Base-by-base conservation (phyloP, 37 sponge, comb jelly and placozoan genomes). In the Bolinopsis microptera region DNA sequence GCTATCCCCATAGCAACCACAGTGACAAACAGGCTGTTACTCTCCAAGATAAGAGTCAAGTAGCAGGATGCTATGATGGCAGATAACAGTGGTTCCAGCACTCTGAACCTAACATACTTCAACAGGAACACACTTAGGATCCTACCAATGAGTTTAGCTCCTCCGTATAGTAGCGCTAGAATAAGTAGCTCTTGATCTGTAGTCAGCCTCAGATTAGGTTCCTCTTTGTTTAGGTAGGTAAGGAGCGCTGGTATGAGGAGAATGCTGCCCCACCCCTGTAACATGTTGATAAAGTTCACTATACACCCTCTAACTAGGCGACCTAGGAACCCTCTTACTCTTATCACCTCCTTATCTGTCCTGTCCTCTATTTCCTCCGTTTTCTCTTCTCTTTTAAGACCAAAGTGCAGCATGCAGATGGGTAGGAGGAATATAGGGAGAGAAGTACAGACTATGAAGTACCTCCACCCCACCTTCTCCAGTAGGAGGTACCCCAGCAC, bases 231-330 rank as follows among this genome's bases (percentile, higher is more conserved):
- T 18, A 34, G 0, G 36, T 32, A 32, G 21, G 1, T 27, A 0
- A 70, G 74, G 28, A 70, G 74, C 26, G 74, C 74, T 2, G 74
- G 74, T 3, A 70, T 25, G 2, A 70, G 74, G 74, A 70, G 74
- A 24, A 70, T 70, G 27, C 74, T 70, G 26, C 74, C 74, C 3
- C 23, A 70, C 8, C 74, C 74, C n/a, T 70, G 74, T 24, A 70
- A 24, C 23, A 70, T 24, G 74, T 70, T 70, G 74, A 70, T 30
- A 18, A 70, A 70, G 74, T 70, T 70, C 74, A 70, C 27, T 9
- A 18, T 18, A 24, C 28, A 70, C 74, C 28, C 74, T 2, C 74
- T 25, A 30, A 70, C 2, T 3, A 70, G 23, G 2, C 74, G 8
- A 30, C 74, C 27, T n/a, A 9, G 21, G 26, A 70, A 70, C 28